Evolutionary conservation across 2,888 invertebrate species (phyloP), one percentile per base, ranked within the genome.

Genomic region (Cerceris ruficornis): DNA sequence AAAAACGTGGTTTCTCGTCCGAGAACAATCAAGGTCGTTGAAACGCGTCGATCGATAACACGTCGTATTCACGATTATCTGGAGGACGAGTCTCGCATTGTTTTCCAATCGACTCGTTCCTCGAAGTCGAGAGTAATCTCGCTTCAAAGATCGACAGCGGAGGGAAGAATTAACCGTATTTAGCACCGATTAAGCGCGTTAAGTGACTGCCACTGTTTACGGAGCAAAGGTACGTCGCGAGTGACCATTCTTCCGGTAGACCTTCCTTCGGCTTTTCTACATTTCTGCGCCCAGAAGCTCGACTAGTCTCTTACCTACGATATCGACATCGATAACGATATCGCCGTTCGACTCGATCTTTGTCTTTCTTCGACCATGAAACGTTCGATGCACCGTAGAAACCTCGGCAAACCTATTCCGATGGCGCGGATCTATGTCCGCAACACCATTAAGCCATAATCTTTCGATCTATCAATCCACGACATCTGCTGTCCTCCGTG

Each of bases 401-500:
- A 28, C 28, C 28, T 69, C 55, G 43, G 67, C 77, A 67, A 67
- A 65, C 58, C 69, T 65, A 71, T 73, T 80, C 69, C 49, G 58
- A 43, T 42, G 55, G 59, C 14, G 57, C 59, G 14, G 73, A 61
- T 49, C 43, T 39, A 62, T 57, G 64, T 77, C 65, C 74, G 76
- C 76, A 65, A 8, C 80, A 50, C 66, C 72, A 80, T 84, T 82
- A 76, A 80, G 69, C 66, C 77, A 75, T 76, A 84, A 84, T 84
- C 83, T 84, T 84, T 49, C 84, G 82, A 84, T 84, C 83, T 82
- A 77, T 60, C 75, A 77, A 81, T 83, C 75, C 75, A 39, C 69
- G 49, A 42, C 28, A 54, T 75, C 62, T 66, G 50, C 73, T 57
- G 57, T 58, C 66, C 14, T 14, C 57, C 13, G 46, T 74, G 62